Conservation (phyloP, 2,888 invertebrate species). For the Dimorphilus gyrociliatus region DNA sequence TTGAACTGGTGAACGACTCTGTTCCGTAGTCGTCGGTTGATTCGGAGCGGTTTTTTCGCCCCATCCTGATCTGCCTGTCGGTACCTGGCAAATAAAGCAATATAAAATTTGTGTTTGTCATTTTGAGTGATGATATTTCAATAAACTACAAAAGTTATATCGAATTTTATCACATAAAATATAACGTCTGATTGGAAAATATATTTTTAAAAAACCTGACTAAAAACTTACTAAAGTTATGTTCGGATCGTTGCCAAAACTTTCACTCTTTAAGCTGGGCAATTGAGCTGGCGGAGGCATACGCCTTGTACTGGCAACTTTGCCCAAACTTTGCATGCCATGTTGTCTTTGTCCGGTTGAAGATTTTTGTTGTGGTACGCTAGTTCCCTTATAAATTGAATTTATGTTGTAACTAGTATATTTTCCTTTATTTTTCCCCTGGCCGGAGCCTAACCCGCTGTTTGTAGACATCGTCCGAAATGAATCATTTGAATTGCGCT, state of each 20-base stretch:
- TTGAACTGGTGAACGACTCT: too few species aligned
- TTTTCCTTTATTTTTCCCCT: conserved; percentile 81
- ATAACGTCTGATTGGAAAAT: too few species aligned
- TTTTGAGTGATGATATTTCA: too few species aligned
- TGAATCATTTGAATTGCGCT: conserved; percentile 63
- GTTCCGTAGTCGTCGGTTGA: too few species aligned
- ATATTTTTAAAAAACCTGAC: too few species aligned
- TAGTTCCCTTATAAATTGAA: conserved; percentile 65
- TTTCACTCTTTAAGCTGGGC: conserved; percentile 96
- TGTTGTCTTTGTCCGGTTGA: conserved; percentile 50
- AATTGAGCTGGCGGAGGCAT: conserved; percentile 82
- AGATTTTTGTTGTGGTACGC: conserved; percentile 38
- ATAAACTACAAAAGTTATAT: too few species aligned
- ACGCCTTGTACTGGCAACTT: conserved; percentile 86
- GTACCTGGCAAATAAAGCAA: too few species aligned
- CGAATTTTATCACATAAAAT: too few species aligned
- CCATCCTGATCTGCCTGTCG: conserved; percentile 51
- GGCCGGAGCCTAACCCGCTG: conserved; percentile 65
- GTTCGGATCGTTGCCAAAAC: conserved; percentile 57
- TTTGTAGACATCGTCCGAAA: conserved; percentile 91
- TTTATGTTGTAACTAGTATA: conserved; percentile 94
- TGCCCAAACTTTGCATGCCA: conserved; percentile 99
- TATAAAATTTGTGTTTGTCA: too few species aligned
- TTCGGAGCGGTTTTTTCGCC: too few species aligned
- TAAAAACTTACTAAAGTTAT: too few species aligned